Percentiles rank a stretch among this genome's conserved stretches.
Evolutionary conservation across 2,113 vertebrate species (phyloP).

Genomic region (Merops nubicus): DNA sequence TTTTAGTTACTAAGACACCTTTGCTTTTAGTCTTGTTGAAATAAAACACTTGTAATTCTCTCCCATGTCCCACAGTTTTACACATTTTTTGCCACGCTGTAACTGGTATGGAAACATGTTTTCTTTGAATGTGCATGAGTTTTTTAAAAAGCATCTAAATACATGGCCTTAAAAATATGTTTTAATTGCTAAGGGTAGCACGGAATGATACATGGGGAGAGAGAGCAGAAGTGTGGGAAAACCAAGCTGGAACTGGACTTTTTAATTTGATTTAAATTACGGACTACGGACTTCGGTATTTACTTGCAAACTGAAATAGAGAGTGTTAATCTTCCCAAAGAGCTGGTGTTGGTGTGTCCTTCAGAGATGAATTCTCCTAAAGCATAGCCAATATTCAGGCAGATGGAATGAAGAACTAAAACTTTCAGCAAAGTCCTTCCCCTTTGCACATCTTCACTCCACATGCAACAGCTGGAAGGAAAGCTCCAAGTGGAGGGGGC

Average conservation of each 20-base stretch:
- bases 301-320: not conserved
- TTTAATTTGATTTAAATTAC: not conserved
- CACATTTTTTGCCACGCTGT: not conserved
- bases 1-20: not conserved
- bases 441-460: not conserved
- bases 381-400: not conserved
- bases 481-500: not conserved
- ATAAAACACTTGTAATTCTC: not conserved
- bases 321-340: not conserved
- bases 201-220: not conserved
- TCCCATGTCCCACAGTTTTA: not conserved
- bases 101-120: not conserved
- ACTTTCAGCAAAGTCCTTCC: not conserved
- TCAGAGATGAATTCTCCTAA: not conserved
- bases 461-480: not conserved
- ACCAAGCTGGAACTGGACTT: not conserved
- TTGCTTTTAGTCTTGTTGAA: not conserved
- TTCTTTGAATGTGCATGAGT: not conserved
- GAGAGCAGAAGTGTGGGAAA: not conserved
- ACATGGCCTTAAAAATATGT: not conserved
- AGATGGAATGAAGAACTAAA: not conserved
- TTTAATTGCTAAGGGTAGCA: not conserved
- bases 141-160: not conserved
- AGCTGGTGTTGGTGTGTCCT: not conserved
- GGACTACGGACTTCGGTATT: not conserved